These are phyloP conservation scores for Clinocottus analis DNA, from an alignment of 2,113 vertebrate species.

Conservation along the genomic window DNA sequence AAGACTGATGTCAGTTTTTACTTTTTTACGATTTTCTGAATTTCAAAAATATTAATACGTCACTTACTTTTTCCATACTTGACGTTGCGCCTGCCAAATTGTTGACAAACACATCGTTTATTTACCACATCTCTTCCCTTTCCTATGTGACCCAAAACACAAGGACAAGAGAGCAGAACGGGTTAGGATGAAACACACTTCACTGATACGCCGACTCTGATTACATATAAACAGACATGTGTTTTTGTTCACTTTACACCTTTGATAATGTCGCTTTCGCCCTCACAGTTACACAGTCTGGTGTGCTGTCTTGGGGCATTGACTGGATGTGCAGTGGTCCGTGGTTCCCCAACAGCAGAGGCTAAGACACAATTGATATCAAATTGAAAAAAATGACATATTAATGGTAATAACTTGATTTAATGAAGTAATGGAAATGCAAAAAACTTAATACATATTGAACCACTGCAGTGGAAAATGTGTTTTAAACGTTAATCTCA, in stretches of 20 bases:
- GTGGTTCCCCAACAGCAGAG: neutral
- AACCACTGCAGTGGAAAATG: neutral
- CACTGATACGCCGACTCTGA: neutral
- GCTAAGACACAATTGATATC: conserved; percentile 13
- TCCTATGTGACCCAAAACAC: conserved; percentile 31
- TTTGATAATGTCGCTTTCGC: conserved; percentile 20
- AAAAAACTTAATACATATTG: neutral
- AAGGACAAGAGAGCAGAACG: neutral
- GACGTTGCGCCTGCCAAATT: neutral
- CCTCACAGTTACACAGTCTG: conserved; percentile 52
- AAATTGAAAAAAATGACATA: neutral
- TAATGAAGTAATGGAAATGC: neutral
- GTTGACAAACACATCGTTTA: conserved; percentile 3
- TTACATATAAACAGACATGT: neutral
- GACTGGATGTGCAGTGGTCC: conserved; percentile 2
- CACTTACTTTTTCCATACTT: conserved; percentile 41
- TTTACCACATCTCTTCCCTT: neutral
- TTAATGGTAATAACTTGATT: neutral
- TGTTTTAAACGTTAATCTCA: neutral
- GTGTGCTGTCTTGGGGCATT: neutral
- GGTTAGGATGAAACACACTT: neutral
- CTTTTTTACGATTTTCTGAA: neutral
- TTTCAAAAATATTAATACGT: neutral
- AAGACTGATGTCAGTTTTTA: neutral
- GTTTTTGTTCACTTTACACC: neutral